Evolutionary conservation across 2,113 vertebrate species (phyloP), one percentile per base, ranked within the genome.

Genomic region (Nymphicus hollandicus): DNA sequence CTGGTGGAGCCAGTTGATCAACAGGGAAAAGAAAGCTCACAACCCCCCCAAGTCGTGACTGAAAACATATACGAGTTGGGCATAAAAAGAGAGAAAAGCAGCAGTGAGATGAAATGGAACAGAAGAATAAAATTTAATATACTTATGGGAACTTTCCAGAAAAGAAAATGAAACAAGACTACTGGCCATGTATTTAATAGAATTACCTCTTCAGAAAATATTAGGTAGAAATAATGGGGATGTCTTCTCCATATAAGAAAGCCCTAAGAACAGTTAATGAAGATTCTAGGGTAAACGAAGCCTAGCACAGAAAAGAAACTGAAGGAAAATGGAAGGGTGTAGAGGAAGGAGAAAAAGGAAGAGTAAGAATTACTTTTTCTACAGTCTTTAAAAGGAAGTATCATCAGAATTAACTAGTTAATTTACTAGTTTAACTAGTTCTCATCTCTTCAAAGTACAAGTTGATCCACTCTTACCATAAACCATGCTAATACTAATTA

Each of bases 171-270:
- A 91, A 88, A 7, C 4, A 43, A 82, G 19, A 41, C 11, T 49
- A 5, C 7, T 88, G 31, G 9, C 7, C 35, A 76, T 81, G 49
- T 47, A 69, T 79, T 69, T 87, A 88, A 88, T 17, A 52, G 0
- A 22, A 49, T 56, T 91, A 14, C 44, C 2, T 0, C 19, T 82
- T 56, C 49, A 72, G 35, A 89, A 68, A 13, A 56, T 29, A 77
- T 7, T 49, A 66, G 15, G 19, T 24, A 69, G 35, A 88, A 86
- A 41, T 39, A 4, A 47, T 19, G 31, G 27, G 82, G 8, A 35
- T 39, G 3, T 44, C 35, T 81, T 66, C 13, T 43, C 12, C 13
- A 9, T 61, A 74, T 0, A 0, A 58, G 1, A n/a, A 52, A 41
- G 17, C 37, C 41, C 31, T 58, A 72, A 88, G 41, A 17, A 61